Evolutionary conservation across 2,113 vertebrate genomes (phyloP), one percentile per base, ranked within the genome.

Genomic region (Cnemophilus loriae): DNA sequence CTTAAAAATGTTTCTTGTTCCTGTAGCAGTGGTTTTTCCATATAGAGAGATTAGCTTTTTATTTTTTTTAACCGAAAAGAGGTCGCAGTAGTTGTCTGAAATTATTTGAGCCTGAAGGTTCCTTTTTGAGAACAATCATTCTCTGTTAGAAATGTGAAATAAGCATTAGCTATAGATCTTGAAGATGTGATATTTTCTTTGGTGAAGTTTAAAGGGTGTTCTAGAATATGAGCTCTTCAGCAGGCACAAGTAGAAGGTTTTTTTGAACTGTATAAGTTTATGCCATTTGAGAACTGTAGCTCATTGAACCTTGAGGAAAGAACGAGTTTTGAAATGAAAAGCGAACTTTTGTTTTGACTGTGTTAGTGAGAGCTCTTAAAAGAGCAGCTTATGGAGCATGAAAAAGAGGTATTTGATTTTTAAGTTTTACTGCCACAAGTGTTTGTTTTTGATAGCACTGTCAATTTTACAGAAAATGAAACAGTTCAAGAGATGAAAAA

Each of bases 341-440:
- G 73, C 85, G 87, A 84, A 92, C 49, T 80, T 74, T 71, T 91
- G 94, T 90, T 96, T 95, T 95, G 69, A 94, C 91, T 91, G 16
- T 81, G 60, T 26, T 93, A 37, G 37, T 41, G 69, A 46, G 39
- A 88, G 24, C 39, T 87, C 52, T 78, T 84, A 39, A 52, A 52
- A 71, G 52, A 47, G 19, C 65, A 92, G 56, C 23, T 78, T 70
- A 63, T 44, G 41, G 91, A 90, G 46, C 69, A 55, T 28, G 22
- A 87, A 69, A 94, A 95, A 75, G 23, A 60, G 37, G 6, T 84
- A 33, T 3, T 83, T 86, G 50, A 55, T 57, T 84, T 89, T 65
- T 4, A 77, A 80, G 49, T 87, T 93, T 89, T 56, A 32, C 30
- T 76, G 28, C 52, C 10, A 42, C 6, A 70, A 89, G 21, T 91